phyloP scores from a whole-genome alignment of 2,888 invertebrate genomes.

The Clepsis dumicolana region DNA sequence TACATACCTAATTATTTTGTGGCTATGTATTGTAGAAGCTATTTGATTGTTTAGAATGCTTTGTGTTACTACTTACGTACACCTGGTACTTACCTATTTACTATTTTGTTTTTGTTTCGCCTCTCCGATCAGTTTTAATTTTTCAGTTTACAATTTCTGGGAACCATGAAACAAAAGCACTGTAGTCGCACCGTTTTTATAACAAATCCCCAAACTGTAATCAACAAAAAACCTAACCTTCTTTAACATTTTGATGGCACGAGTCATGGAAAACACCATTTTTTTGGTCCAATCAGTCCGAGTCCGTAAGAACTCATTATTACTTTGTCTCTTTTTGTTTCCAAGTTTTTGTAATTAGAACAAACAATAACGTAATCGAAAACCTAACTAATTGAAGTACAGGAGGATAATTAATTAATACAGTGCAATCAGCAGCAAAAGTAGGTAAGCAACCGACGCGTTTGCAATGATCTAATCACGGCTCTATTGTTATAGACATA shows the following conservation, averaged over 20 bases:
- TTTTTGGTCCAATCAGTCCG: slow-evolving; percentile 62
- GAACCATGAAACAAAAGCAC: slow-evolving; percentile 21
- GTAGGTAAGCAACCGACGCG: too few species aligned
- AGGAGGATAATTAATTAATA: background rate
- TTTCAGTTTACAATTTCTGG: background rate
- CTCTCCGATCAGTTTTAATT: too few species aligned
- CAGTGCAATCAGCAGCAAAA: too few species aligned
- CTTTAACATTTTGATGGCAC: slow-evolving; percentile 60
- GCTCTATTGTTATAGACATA: too few species aligned
- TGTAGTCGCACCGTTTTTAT: slow-evolving; percentile 13
- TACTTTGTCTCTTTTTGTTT: slow-evolving; percentile 52
- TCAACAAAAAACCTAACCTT: slow-evolving; percentile 52
- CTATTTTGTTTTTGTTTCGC: too few species aligned
- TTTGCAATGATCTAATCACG: too few species aligned
- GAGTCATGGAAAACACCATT: slow-evolving; percentile 74
- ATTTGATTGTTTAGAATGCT: too few species aligned
- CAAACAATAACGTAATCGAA: slow-evolving; percentile 51
- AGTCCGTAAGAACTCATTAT: slow-evolving; percentile 71
- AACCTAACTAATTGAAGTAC: background rate
- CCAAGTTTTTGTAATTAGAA: slow-evolving; percentile 70
- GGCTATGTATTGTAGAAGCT: too few species aligned
- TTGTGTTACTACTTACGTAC: too few species aligned
- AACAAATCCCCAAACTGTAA: slow-evolving; percentile 46
- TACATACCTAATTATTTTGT: too few species aligned
- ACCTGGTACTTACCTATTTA: too few species aligned